Evolutionary conservation across 2,797 vertebrate species (phyloP), one percentile per base, ranked within the genome.

Genomic region (Triplophysa yarkandensis): DNA sequence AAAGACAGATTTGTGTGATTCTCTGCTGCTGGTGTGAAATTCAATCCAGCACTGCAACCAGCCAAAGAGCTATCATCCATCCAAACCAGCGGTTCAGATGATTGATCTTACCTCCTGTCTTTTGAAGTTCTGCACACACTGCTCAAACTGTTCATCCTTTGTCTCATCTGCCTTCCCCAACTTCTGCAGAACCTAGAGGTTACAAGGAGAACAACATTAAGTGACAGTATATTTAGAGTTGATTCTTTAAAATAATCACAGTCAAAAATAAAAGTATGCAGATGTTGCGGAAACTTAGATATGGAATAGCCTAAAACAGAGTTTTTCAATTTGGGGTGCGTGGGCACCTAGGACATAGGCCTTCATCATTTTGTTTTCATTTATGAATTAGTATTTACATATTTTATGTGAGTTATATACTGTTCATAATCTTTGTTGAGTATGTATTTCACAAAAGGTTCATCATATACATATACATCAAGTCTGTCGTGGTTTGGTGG

Each of bases 91-190:
- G 16, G 6, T 19, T n/a, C 7, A 3, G 27, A 4, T 41, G 28
- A 52, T 23, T 16, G 11, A 17, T 17, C 88, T 91, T 80, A 97
- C 96, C 93, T 99, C 96, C 88, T 99, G 97, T 30, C 93, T 90
- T 85, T 95, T 96, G 91, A 99, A 99, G 88, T 99, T 99, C 80
- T 94, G 87, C 70, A 99, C 95, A 4, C 95, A 94, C 82, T 98
- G 95, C 84, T 98, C 97, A 88, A 99, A 99, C 85, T 98, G 96
- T 77, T 98, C 97, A 77, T 99, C 97, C 92, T 96, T 98, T 41
- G 97, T 99, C 86, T 98, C 97, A 55, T 99, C 97, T 6, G 96
- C 97, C 88, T 99, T 99, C 21, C 97, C 96, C 70, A 99, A 87
- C 84, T 98, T 99, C 87, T 99, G 97, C 85, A 95, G 92, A 1